A percentile compares a stretch with the other conserved stretches of the same genome.
These are phyloP conservation scores for Zoanthus solanderi DNA, from an alignment of 92 coral and sea anemone genomes.

Conservation along the genomic window DNA sequence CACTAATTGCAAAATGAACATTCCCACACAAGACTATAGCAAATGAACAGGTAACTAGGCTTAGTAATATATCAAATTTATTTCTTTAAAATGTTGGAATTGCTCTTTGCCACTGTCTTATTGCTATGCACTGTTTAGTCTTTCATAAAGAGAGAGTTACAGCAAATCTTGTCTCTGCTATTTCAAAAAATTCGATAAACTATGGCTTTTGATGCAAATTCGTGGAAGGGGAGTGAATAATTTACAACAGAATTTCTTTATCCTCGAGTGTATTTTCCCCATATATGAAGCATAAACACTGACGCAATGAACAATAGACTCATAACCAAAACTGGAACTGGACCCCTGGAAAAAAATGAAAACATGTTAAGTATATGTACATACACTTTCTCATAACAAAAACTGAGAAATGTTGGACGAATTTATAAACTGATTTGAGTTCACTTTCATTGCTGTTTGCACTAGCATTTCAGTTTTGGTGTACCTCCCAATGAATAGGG, in stretches of 20 bases:
- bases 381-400: no score
- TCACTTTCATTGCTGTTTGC: neutral
- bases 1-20: no score
- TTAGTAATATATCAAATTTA: neutral
- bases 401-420: no score
- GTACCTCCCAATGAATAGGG: no score
- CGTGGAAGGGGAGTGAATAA: conserved; percentile 29
- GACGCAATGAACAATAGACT: conserved; percentile 97
- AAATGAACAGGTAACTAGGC: neutral
- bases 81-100: neutral
- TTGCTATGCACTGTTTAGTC: neutral
- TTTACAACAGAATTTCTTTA: conserved; percentile 53
- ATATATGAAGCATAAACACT: conserved; percentile 97
- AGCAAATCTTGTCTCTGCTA: neutral
- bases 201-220: conserved; percentile 8
- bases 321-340: conserved; percentile 97
- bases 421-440: no score
- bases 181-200: neutral
- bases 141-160: neutral
- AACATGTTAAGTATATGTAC: neutral
- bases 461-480: no score
- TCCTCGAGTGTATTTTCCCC: conserved; percentile 98
- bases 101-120: neutral
- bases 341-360: conserved; percentile 73
- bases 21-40: neutral